These are phyloP conservation scores for Temnothorax unifasciatus DNA, from an alignment of 2,888 invertebrate species.

Conservation along the genomic window DNA sequence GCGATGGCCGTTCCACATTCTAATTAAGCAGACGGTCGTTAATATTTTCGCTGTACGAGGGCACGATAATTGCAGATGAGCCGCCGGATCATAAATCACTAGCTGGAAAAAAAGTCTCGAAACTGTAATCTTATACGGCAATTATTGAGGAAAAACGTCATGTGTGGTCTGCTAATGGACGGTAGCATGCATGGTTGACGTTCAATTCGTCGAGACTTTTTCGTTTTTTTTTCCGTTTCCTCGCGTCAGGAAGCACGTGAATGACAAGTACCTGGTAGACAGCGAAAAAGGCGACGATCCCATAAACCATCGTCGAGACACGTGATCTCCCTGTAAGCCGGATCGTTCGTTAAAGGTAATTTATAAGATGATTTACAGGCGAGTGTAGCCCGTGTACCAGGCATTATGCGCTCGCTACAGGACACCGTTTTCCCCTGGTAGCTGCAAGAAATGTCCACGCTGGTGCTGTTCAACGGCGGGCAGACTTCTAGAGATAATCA, in stretches of 20 bases:
- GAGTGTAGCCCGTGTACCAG: constrained; percentile 76
- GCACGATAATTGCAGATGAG: background rate
- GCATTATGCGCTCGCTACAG: constrained; percentile 73
- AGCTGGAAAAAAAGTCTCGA: constrained; percentile 24
- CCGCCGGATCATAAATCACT: background rate
- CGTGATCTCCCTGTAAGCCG: constrained; percentile 74
- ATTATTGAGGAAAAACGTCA: constrained; percentile 25
- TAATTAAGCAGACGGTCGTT: constrained; percentile 53
- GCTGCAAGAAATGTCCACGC: constrained; percentile 75
- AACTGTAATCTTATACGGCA: background rate
- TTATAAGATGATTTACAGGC: constrained; percentile 78
- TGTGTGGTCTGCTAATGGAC: background rate
- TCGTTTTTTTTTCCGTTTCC: background rate
- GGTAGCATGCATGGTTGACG: background rate
- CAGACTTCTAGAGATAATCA: constrained; percentile 70
- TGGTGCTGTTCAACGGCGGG: constrained; percentile 69
- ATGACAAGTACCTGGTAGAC: constrained; percentile 72
- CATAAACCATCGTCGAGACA: constrained; percentile 75
- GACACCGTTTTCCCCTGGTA: constrained; percentile 68
- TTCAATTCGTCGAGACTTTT: constrained; percentile 17
- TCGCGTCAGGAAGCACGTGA: background rate
- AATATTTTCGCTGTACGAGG: background rate
- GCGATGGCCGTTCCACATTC: constrained; percentile 75
- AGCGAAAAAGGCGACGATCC: constrained; percentile 75
- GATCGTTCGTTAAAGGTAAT: constrained; percentile 75